Evolutionary conservation across 2,797 vertebrate species (phyloP), one percentile per base, ranked within the genome.

Genomic region (Setipinna tenuifilis): DNA sequence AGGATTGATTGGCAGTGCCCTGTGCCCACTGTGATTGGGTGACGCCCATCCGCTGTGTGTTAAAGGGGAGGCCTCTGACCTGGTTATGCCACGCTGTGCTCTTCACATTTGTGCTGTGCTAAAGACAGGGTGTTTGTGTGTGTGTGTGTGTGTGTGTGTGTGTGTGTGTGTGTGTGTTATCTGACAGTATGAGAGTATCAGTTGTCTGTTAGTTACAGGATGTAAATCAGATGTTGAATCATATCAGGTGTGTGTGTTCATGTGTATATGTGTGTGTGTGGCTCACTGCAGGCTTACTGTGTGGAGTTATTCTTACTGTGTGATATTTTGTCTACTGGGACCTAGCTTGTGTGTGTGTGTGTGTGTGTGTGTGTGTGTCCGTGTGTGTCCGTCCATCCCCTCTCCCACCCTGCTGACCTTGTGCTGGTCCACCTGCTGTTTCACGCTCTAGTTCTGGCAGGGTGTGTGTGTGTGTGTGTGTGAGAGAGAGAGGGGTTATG

Each of bases 11-110:
- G 35, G 35, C 35, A 41, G 35, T 41, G 35, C 35, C 35, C 35
- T 41, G 35, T 5, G 35, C 35, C 35, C 35, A 41, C 35, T 41
- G 35, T 41, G 35, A 41, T 41, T 41, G 35, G 35, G 5, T 41
- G 35, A 41, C 35, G 5, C 5, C 35, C 35, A 41, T 41, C 5
- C 35, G 35, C 35, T 41, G 35, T 41, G 35, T 41, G 35, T 41
- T 1, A 65, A 25, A 25, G 62, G 25, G n/a, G 10, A 65, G 48
- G 85, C 61, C 57, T 84, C 28, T 88, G 88, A 88, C 88, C 87
- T 11, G 61, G 75, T 91, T 90, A 89, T 88, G 85, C 90, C 89
- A 90, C 21, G 58, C 83, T 86, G 81, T 0, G 19, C 83, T 82
- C 48, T 31, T 71, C 58, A 87, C 46, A 44, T 75, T 14, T 84